Conservation (phyloP, 2,113 vertebrate genomes). For the Macroglossus sobrinus region DNA sequence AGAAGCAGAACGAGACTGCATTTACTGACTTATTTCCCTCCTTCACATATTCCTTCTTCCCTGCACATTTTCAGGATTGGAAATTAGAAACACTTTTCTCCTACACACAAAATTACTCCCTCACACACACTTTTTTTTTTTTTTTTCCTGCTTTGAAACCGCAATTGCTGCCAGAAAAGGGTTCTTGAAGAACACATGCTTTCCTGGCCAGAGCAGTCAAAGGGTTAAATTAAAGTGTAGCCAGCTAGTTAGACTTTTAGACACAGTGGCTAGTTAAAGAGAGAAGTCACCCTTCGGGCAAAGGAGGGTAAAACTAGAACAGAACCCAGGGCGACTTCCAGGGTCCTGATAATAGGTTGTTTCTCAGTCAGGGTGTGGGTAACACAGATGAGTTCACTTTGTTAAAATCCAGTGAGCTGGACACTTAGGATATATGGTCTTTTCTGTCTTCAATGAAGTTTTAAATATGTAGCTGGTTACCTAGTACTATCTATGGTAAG, state of each 20-base stretch:
- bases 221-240: not conserved
- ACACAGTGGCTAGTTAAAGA: not conserved
- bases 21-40: not conserved
- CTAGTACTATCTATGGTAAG: not conserved
- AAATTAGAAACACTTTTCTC: constrained; percentile 74
- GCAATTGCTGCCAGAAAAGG: constrained; percentile 35
- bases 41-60: constrained; percentile 33
- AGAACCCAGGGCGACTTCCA: fast-evolving
- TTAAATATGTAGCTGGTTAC: not conserved
- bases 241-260: not conserved
- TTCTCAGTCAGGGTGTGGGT: not conserved
- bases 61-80: constrained; percentile 41
- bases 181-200: not conserved
- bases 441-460: not conserved
- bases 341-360: not conserved
- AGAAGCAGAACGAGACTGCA: not conserved
- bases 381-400: not conserved
- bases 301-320: not conserved
- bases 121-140: not conserved
- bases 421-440: not conserved
- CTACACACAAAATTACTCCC: constrained; percentile 64
- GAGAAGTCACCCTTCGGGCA: not conserved
- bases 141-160: constrained; percentile 1
- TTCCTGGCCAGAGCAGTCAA: not conserved
- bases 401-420: not conserved